Conservation (phyloP, 2,113 vertebrate species). For the Alaudala cheleensis region DNA sequence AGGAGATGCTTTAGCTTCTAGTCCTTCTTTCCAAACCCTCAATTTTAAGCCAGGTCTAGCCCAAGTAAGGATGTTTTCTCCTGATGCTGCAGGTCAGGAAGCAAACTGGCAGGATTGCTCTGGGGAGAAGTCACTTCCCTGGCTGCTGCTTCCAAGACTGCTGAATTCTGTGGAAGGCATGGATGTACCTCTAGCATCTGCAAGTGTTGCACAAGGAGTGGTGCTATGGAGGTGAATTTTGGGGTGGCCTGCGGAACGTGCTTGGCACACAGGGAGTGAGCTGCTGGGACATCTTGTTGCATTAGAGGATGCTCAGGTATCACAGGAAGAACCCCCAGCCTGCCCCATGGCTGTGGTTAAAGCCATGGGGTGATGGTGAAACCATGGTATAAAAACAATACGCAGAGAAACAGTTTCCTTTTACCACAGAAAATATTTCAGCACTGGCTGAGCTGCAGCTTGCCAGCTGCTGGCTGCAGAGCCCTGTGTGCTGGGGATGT, state of each 20-base stretch:
- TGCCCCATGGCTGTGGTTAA: neutral
- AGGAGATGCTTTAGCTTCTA: neutral
- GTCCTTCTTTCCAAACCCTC: too few species aligned
- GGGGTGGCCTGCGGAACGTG: fast-evolving
- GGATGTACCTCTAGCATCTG: neutral
- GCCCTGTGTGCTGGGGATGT: fast-evolving
- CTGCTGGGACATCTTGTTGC: neutral
- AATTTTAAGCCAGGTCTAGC: neutral
- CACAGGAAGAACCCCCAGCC: neutral
- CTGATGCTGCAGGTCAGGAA: neutral
- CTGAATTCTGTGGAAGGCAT: neutral
- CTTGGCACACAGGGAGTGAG: neutral
- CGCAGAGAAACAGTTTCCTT: neutral
- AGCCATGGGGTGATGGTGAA: neutral
- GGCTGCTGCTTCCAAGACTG: neutral
- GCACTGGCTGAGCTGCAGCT: neutral
- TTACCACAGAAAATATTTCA: neutral
- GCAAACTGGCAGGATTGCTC: neutral
- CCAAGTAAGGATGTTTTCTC: neutral
- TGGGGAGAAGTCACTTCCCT: neutral
- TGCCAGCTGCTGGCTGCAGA: neutral
- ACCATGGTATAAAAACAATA: neutral
- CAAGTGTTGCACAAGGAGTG: too few species aligned
- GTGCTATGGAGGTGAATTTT: neutral
- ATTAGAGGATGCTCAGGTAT: neutral